Percentiles rank a stretch among this genome's conserved stretches.
Conservation (phyloP, 2,113 vertebrate species). For the Alethe diademata region DNA sequence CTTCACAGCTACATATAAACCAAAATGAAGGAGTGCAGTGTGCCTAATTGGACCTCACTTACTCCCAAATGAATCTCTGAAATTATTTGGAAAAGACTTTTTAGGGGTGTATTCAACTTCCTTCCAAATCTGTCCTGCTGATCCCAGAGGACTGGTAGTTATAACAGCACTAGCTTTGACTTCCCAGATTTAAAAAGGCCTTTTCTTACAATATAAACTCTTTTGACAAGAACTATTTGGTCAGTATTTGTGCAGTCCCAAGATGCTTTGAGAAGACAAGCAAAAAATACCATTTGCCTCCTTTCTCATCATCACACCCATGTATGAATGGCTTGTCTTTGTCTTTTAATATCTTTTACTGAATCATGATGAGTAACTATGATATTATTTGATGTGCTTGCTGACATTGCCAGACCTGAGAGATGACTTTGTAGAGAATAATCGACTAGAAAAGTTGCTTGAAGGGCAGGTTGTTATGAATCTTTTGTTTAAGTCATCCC, state of each 20-base stretch:
- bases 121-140: background rate
- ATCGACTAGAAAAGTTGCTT: background rate
- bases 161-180: background rate
- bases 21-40: background rate
- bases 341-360: background rate
- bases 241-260: background rate
- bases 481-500: background rate
- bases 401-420: background rate
- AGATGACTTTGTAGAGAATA: background rate
- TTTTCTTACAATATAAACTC: background rate
- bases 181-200: background rate
- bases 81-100: background rate
- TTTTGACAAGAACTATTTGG: background rate
- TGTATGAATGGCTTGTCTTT: background rate
- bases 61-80: background rate
- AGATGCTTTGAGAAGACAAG: background rate
- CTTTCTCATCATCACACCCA: background rate
- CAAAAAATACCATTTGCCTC: background rate
- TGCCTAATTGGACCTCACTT: background rate
- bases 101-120: background rate
- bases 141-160: background rate
- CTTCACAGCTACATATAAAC: background rate
- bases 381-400: background rate
- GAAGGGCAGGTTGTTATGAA: background rate
- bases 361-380: background rate